phyloP scores from a whole-genome alignment of 2,888 invertebrate species.

The Lepeophtheirus nordmannii region DNA sequence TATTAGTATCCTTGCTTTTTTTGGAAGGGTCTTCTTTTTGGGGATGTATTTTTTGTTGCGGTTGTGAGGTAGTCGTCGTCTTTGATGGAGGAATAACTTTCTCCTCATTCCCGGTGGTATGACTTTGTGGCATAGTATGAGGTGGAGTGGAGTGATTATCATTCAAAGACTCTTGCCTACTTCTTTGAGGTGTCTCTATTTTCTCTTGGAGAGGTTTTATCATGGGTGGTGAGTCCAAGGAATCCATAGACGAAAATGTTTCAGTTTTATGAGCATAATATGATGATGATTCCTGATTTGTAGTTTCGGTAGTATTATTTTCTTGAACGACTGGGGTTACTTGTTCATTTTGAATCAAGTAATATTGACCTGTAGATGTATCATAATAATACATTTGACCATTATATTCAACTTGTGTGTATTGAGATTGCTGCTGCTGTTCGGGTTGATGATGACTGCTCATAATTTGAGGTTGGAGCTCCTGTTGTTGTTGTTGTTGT shows the following conservation, averaged over 20 bases:
- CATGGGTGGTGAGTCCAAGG: background rate
- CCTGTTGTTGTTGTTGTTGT: background rate
- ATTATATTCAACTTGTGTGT: background rate
- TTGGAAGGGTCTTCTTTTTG: background rate
- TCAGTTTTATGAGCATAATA: background rate
- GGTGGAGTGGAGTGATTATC: background rate
- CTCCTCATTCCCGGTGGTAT: background rate
- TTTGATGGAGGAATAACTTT: background rate
- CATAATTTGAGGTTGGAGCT: background rate
- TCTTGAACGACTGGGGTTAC: background rate
- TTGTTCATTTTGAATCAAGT: background rate
- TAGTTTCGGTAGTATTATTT: background rate
- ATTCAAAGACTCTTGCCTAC: constrained; percentile 6
- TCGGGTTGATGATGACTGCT: background rate
- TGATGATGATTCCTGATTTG: background rate
- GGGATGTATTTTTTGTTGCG: background rate
- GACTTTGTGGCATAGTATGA: background rate
- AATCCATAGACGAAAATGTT: background rate
- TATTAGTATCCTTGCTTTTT: background rate
- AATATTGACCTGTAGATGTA: background rate
- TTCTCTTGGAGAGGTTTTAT: background rate
- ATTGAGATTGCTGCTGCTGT: background rate
- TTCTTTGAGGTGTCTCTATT: background rate
- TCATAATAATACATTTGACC: background rate
- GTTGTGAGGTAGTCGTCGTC: background rate